phyloP scores from a whole-genome alignment of 2,888 invertebrate genomes.

The Aelia acuminata region DNA sequence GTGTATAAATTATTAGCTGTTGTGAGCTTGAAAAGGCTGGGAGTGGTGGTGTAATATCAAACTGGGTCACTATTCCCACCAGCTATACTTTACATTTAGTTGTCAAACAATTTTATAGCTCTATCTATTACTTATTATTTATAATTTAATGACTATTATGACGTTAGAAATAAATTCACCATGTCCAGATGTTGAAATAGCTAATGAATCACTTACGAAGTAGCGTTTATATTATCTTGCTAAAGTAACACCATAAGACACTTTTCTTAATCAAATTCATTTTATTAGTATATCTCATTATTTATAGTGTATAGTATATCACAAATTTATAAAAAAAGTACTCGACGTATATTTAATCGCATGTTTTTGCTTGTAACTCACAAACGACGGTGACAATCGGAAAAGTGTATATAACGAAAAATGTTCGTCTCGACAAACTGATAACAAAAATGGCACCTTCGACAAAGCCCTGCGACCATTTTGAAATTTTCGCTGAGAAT shows the following conservation, averaged over 20 bases:
- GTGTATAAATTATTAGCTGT: slow-evolving; percentile 29
- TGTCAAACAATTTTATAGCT: slow-evolving; percentile 14
- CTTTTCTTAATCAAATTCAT: background rate
- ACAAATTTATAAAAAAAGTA: too few species aligned
- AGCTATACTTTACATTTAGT: slow-evolving; percentile 30
- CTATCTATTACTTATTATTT: background rate
- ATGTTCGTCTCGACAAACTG: too few species aligned
- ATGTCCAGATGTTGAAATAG: background rate
- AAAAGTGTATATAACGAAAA: too few species aligned
- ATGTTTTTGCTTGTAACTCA: too few species aligned
- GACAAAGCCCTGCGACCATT: too few species aligned
- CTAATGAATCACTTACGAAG: background rate
- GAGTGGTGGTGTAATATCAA: background rate
- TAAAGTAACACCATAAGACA: background rate
- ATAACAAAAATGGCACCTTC: too few species aligned
- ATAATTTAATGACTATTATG: background rate
- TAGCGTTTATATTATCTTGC: background rate
- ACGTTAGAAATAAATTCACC: background rate
- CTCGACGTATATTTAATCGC: too few species aligned
- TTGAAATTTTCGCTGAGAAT: too few species aligned
- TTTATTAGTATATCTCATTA: too few species aligned
- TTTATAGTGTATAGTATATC: too few species aligned
- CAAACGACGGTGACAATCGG: too few species aligned
- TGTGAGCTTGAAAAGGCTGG: slow-evolving; percentile 2
- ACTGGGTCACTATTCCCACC: slow-evolving; percentile 35